Percentiles rank a stretch among this genome's conserved stretches.
These are phyloP conservation scores for Acleris cristana DNA, from an alignment of 2,888 invertebrate species.

Conservation along the genomic window DNA sequence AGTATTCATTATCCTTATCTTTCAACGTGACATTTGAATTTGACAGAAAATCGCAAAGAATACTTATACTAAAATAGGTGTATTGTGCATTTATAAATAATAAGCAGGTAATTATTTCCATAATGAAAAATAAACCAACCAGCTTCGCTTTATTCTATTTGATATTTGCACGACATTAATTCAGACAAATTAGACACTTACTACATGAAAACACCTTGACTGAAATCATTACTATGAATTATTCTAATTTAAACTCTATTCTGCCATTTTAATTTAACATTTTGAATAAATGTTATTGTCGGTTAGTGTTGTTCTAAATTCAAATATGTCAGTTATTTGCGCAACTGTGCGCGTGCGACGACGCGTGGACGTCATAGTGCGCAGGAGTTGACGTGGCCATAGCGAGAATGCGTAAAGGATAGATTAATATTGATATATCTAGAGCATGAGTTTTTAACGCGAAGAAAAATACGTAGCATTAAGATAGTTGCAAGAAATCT, in stretches of 20 bases:
- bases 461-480: neutral
- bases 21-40: too few relatives aligned
- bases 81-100: too few relatives aligned
- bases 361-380: conserved; percentile 37
- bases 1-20: too few relatives aligned
- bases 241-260: neutral
- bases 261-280: neutral
- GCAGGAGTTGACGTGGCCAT: conserved; percentile 26
- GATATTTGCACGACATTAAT: neutral
- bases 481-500: too few relatives aligned
- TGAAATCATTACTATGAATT: too few relatives aligned
- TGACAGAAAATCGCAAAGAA: too few relatives aligned
- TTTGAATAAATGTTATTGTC: neutral
- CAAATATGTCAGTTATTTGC: neutral
- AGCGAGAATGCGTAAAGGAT: conserved; percentile 12
- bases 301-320: neutral
- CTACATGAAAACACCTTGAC: too few relatives aligned
- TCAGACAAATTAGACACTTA: neutral
- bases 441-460: neutral
- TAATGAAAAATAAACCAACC: too few relatives aligned
- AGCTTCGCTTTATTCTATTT: too few relatives aligned
- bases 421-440: neutral
- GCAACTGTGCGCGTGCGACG: conserved; percentile 38
- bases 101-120: too few relatives aligned
- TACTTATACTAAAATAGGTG: too few relatives aligned